These are phyloP conservation scores for Fragum whitleyi DNA, from an alignment of 2,888 invertebrate species.

Conservation along the genomic window DNA sequence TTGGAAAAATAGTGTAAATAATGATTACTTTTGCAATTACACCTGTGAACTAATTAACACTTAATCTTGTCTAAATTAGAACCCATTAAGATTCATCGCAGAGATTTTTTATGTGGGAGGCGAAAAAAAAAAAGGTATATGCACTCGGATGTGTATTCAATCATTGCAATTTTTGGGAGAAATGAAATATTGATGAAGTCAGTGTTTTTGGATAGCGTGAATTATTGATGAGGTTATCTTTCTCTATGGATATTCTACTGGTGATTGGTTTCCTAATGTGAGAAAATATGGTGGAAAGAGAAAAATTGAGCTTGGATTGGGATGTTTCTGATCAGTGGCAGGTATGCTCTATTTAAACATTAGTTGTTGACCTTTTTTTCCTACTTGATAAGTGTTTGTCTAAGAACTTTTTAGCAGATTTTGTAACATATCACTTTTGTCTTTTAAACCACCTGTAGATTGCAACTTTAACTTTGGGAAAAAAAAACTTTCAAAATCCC, in stretches of 20 bases:
- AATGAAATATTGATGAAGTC: constrained; percentile 10
- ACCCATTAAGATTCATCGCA: neutral
- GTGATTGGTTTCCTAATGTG: neutral
- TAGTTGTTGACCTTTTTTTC: too few relatives aligned
- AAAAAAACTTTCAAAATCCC: too few relatives aligned
- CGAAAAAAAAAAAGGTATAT: neutral
- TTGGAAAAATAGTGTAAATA: constrained; percentile 12
- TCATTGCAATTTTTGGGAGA: constrained; percentile 5
- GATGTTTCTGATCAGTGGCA: constrained; percentile 66
- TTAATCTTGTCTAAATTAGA: neutral
- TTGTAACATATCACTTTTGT: too few relatives aligned
- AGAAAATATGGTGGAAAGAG: constrained; percentile 12
- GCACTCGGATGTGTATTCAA: constrained; percentile 7
- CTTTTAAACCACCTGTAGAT: too few relatives aligned
- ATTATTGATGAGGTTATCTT: constrained; percentile 10
- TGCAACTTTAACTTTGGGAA: too few relatives aligned
- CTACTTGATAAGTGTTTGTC: too few relatives aligned
- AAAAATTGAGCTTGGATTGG: constrained; percentile 49
- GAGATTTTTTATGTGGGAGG: neutral
- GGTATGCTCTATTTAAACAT: constrained; percentile 32
- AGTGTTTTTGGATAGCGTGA: constrained; percentile 7
- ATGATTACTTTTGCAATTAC: neutral
- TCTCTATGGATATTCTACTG: neutral
- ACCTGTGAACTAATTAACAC: constrained; percentile 25
- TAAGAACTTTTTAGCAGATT: too few relatives aligned